Conservation (phyloP, 2,113 vertebrate genomes). For the Lagenorhynchus albirostris region DNA sequence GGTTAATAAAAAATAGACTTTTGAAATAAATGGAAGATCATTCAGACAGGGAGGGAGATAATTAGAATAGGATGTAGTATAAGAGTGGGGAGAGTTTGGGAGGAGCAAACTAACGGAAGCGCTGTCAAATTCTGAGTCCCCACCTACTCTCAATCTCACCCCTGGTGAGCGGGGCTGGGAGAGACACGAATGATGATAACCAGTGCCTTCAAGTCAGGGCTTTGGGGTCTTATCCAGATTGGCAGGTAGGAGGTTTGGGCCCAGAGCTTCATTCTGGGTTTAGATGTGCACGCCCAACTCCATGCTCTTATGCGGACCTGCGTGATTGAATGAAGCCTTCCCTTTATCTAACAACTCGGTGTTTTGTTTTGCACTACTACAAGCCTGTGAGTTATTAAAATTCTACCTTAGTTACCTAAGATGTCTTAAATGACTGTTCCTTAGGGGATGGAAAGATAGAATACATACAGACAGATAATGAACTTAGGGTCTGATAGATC, state of each 20-base stretch:
- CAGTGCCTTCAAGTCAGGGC: neutral
- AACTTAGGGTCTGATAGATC: neutral
- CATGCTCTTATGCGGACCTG: neutral
- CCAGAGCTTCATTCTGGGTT: neutral
- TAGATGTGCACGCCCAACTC: neutral
- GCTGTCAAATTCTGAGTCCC: neutral
- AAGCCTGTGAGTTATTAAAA: neutral
- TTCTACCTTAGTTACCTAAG: neutral
- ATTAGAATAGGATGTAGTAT: neutral
- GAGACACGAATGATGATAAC: neutral
- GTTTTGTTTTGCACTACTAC: neutral
- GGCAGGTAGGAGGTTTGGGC: neutral
- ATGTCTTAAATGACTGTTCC: neutral
- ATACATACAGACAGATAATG: neutral
- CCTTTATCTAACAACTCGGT: neutral
- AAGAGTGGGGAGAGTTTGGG: neutral
- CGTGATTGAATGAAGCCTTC: neutral
- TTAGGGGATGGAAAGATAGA: neutral
- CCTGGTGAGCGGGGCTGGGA: neutral
- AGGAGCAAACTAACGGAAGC: neutral
- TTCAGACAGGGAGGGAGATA: slow-evolving; percentile 39
- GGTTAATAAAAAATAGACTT: slow-evolving; percentile 59
- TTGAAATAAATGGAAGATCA: slow-evolving; percentile 54
- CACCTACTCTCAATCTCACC: neutral
- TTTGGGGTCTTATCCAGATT: neutral